phyloP scores from a whole-genome alignment of 2,113 vertebrate genomes.

The Butorides virescens region DNA sequence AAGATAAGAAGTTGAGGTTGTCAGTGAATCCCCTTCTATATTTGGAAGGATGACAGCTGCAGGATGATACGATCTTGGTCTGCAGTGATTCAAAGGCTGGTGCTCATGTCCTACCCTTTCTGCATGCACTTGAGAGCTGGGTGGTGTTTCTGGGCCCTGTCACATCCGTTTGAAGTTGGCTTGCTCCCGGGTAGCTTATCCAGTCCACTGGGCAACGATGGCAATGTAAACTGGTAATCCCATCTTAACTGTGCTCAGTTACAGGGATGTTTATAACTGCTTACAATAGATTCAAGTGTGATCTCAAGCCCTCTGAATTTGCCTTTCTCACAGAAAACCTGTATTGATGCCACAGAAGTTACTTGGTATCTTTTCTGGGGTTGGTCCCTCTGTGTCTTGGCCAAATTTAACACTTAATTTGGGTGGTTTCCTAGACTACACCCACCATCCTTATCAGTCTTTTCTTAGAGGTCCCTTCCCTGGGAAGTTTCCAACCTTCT shows the following conservation, averaged over 20 bases:
- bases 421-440: neutral
- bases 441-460: neutral
- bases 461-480: neutral
- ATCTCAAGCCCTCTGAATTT: neutral
- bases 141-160: neutral
- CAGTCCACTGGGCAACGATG: neutral
- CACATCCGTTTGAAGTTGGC: accelerated
- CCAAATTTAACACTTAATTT: neutral
- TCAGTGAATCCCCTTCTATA: conserved; percentile 47
- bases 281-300: neutral
- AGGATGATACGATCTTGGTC: conserved; percentile 7
- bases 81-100: neutral
- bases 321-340: neutral
- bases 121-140: neutral
- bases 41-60: conserved; percentile 31
- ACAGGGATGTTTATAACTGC: neutral
- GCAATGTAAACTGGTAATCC: neutral
- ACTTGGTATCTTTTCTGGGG: neutral
- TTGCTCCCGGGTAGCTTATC: neutral
- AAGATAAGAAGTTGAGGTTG: conserved; percentile 52
- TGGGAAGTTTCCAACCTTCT: neutral
- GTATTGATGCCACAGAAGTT: neutral
- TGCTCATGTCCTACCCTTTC: neutral
- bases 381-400: neutral
- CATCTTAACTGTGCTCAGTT: neutral